phyloP scores from a whole-genome alignment of 2,888 invertebrate species.

The Bursaphelenchus okinawaensis region DNA sequence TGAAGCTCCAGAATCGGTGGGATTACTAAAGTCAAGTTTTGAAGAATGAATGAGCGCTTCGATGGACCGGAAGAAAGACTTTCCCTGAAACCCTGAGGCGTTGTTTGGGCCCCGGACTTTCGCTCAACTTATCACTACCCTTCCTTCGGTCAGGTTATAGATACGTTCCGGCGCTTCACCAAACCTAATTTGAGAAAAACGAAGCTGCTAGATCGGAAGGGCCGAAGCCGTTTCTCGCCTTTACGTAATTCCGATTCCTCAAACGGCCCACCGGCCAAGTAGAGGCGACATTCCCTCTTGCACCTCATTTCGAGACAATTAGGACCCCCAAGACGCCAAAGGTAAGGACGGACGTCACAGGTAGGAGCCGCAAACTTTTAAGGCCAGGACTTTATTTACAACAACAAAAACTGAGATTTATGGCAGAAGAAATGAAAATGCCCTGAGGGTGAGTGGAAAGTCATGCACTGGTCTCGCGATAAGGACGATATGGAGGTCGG shows the following conservation, averaged over 20 bases:
- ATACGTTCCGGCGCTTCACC: neutral
- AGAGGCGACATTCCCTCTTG: neutral
- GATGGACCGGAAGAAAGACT: neutral
- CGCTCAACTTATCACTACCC: neutral
- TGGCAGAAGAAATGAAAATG: neutral
- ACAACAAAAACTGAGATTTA: neutral
- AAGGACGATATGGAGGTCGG: neutral
- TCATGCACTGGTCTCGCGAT: neutral
- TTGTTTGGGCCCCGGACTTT: neutral
- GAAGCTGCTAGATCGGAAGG: neutral
- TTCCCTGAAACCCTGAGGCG: neutral
- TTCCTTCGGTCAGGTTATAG: neutral
- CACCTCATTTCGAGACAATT: neutral
- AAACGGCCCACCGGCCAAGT: neutral
- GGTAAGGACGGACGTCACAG: neutral
- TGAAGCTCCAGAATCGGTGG: neutral
- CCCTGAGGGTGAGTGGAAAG: neutral
- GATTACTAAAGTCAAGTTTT: neutral
- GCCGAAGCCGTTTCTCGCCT: neutral
- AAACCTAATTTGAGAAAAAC: neutral
- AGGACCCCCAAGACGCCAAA: neutral
- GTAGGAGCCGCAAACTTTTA: neutral
- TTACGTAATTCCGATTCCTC: neutral
- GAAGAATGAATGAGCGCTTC: neutral
- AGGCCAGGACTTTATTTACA: neutral